Base-by-base conservation (phyloP, 2,113 vertebrate species). In the Notechis scutatus region DNA sequence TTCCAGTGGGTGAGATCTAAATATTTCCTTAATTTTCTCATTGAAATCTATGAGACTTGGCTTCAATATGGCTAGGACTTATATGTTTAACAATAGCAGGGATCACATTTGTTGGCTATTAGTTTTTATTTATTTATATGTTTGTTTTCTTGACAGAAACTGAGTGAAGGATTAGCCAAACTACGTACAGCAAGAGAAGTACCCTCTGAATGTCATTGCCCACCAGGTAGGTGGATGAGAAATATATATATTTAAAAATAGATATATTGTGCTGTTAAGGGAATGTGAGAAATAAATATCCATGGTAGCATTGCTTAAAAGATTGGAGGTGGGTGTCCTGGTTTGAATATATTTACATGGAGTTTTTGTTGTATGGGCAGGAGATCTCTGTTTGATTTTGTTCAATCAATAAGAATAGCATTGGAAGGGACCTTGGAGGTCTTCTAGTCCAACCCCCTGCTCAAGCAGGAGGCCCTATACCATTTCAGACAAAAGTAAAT, bases 201-300 rank as follows among this genome's bases (percentile, higher is more conserved):
- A 26, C 97, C 97, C 0, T 97, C 97, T 2, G 98, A 99, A 92
- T 99, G 99, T 89, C 94, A 96, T 96, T 99, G 99, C 94, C 98
- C 99, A 91, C 98, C 98, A 98, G 99, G 99, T 99, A 98, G 85
- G 97, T 96, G 93, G 45, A 81, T 47, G 2, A 0, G 8, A 5
- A 0, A 8, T 54, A 29, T 86, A 45, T 50, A 1, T 7, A 69
- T 91, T n/a, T 8, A 0, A 0, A 0, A 0, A 89, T 0, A 21
- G 1, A 0, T 91, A 81, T 57, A 64, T 50, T 0, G 0, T 2
- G 10, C 4, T 14, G 5, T 86, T 55, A 12, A 39, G 92, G 93
- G 50, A 0, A 45, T 50, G 1, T 91, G 23, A 92, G 87, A 92
- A 69, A 87, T 69, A 85, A 54, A 88, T 55, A 85, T 2, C 7